Base-by-base conservation (phyloP, 1,140 invertebrate genomes). In the Cephus cinctus region DNA sequence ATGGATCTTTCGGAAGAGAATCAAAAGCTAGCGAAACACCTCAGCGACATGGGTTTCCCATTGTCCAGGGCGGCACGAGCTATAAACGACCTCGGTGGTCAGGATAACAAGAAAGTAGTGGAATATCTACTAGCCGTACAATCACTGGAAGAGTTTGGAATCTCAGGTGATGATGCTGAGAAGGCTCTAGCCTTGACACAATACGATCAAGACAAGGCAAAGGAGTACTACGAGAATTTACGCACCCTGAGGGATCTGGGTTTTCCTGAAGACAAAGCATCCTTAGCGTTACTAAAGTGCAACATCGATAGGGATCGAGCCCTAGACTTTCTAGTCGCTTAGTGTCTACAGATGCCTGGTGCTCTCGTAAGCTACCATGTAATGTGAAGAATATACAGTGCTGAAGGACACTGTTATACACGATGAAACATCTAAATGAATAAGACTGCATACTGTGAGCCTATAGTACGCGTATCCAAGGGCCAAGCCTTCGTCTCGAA, bases 251-350 rank as follows among this genome's bases (percentile, higher is more conserved):
- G 86, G 71, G 88, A 90, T 67, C 78, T 94, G 27, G 91, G 91
- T 15, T 95, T 95, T 69, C 75, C 85, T 1, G 87, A 92, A 76
- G 81, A 83, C 20, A 79, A 83, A 60, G 88, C 89, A 12, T 85
- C 84, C 1, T 79, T 81, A 44, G 91, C 90, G 22, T 76, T 94
- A 16, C 67, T 87, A 6, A 84, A 86, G 61, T 85, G 85, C 64
- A 80, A 91, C 66, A 87, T 90, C 64, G 88, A 94, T 76, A 82
- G 86, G 59, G 91, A 94, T 61, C 91, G 89, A 76, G 90, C 90
- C 21, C 77, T 95, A 56, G 91, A 95, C 73, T 83, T 85, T 67
- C 77, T 94, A 47, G 86, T 91, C 60, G 83, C 85, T 61, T 91
- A 86, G 81, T 63, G 54, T 50, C n/a, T n/a, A n/a, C n/a, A n/a